Conservation (phyloP, 1,140 invertebrate genomes). For the Coelopa frigida region DNA sequence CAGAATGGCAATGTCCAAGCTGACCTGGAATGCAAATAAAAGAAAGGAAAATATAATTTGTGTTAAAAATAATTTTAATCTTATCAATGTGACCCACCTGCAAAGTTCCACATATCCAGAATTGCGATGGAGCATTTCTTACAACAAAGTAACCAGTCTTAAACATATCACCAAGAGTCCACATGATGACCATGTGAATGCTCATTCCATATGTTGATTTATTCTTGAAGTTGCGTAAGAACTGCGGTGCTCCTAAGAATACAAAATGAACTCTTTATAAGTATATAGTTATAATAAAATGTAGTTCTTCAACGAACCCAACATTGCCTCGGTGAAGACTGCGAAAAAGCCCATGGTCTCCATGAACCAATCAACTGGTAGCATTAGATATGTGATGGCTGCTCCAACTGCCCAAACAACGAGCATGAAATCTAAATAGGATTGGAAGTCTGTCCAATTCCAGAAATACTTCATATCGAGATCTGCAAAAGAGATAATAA, state of each 20-base stretch:
- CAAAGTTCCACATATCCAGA: constrained; percentile 88
- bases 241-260: constrained; percentile 67
- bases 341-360: constrained; percentile 89
- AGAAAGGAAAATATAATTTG: constrained; percentile 1
- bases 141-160: constrained; percentile 95
- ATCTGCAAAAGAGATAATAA: constrained; percentile 55
- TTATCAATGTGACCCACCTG: constrained; percentile 60
- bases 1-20: constrained; percentile 48
- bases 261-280: constrained; percentile 2
- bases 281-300: neutral
- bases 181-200: constrained; percentile 91
- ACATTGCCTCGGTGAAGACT: constrained; percentile 92
- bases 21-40: constrained; percentile 24
- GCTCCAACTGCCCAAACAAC: constrained; percentile 77
- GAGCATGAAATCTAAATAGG: constrained; percentile 88
- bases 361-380: constrained; percentile 73
- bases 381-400: constrained; percentile 79
- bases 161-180: constrained; percentile 91
- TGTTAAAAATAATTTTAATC: neutral
- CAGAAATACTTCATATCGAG: constrained; percentile 90
- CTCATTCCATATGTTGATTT: constrained; percentile 72
- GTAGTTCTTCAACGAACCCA: constrained; percentile 53
- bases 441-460: constrained; percentile 98
- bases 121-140: constrained; percentile 84
- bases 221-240: constrained; percentile 71